Evolutionary conservation across 2,797 vertebrate genomes (phyloP), one percentile per base, ranked within the genome.

Genomic region (Dromococcyx pavoninus): DNA sequence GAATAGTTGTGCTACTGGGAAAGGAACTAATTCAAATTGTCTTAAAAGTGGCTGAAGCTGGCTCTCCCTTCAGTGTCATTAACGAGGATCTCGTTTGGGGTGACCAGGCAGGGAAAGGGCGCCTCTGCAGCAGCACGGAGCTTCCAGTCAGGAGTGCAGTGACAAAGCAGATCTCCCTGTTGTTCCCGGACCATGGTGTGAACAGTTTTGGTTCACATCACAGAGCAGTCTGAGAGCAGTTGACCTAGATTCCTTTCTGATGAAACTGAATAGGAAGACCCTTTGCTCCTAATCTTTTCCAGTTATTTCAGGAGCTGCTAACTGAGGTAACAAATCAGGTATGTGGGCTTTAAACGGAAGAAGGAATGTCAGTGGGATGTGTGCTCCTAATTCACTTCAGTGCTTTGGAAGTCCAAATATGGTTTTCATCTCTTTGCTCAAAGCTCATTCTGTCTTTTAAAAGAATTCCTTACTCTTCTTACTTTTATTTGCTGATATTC

Each of bases 201-300:
- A 89, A 79, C 6, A 15, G 51, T 88, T 94, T 64, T 57, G 62
- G 76, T 75, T 94, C 79, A 86, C 62, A 71, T 86, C 74, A 56
- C 48, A 37, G 66, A 81, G 58, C 93, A 75, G 50, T 72, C 78
- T 86, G 70, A 93, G 76, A 89, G 78, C 8, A 1, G 66, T n/a
- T 94, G 94, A 94, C 95, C 88, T 69, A 90, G 27, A 94, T 96
- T 96, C 54, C 62, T 93, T 90, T 88, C 66, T 54, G 70, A 94
- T 84, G 39, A 86, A 93, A 61, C 69, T 86, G 67, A 93, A 89
- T n/a, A 88, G 76, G 79, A 94, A 58, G 54, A 61, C 72, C 64
- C 46, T 74, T 88, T 65, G 74, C 65, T 88, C 64, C 72, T 91
- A 74, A 69, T 69, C 19, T 91, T 92, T 91, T 70, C 50, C 54